Base-by-base conservation (phyloP, 2,888 invertebrate species). In the Lobophora halterata region DNA sequence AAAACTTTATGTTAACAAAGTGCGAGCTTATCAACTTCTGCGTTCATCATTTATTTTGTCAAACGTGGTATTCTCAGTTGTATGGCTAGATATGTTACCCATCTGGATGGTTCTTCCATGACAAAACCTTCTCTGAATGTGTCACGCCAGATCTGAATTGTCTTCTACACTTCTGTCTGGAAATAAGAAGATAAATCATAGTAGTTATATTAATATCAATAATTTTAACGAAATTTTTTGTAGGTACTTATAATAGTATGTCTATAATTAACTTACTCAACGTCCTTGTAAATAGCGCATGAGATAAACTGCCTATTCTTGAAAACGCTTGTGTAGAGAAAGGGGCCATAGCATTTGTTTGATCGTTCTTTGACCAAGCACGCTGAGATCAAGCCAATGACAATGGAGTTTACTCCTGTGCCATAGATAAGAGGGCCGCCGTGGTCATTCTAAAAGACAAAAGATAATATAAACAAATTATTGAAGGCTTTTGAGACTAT, bases 311-410 rank as follows among this genome's bases (percentile, higher is more conserved):
- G 78, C 4, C 80, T 59, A 42, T 85, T 82, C 48, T 80, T 82
- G 30, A 55, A 85, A 30, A 85, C 46, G 50, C 81, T 82, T 14
- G 83, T 85, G 40, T 82, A 83, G 1, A 85, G 66, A 61, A 83
- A 85, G 0, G 83, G 83, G 0, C 83, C 83, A 46, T 81, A 79
- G 51, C 83, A 85, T 42, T 80, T 79, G 46, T 81, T 81, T 7
- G 62, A 57, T 2, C 77, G 59, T 45, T 81, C 83, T 35, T 79
- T 79, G 5, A 81, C 80, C 3, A 80, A 71, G 24, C 81, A 82
- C 0, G 83, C 83, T 0, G 83, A 81, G 17, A 85, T 85, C 4
- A 82, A 48, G 2, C 83, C 83, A n/a, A 83, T 69, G 0, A 76
- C 75, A 1, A 82, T 61, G 0, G 79, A 52, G 37, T 74, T 78